A percentile compares a stretch with the other conserved stretches of the same genome.
phyloP scores from a whole-genome alignment of 2,113 vertebrate genomes.

The Mesocricetus auratus region DNA sequence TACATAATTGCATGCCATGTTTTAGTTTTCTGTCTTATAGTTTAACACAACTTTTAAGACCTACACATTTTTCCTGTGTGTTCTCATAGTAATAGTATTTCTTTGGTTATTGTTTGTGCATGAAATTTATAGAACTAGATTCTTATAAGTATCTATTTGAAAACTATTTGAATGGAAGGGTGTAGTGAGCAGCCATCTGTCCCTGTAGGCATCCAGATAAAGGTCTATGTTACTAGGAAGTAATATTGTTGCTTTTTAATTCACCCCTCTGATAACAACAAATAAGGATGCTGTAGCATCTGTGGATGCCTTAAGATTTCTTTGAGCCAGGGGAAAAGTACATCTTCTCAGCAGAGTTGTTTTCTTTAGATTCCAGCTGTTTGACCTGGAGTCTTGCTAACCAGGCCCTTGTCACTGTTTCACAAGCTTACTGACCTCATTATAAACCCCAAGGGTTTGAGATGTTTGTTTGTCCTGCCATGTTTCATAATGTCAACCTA shows the following conservation, averaged over 20 bases:
- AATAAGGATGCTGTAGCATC: background rate
- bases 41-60: background rate
- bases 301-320: background rate
- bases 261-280: conserved; percentile 16
- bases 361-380: background rate
- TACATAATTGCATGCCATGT: background rate
- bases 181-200: background rate
- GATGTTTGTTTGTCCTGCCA: conserved; percentile 14
- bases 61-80: background rate
- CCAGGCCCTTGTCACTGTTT: background rate
- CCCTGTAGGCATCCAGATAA: no score
- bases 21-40: background rate
- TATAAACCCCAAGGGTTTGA: background rate
- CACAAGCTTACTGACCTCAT: conserved; percentile 42
- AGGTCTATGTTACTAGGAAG: conserved; percentile 54
- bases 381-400: conserved; percentile 22
- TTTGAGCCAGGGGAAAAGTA: background rate
- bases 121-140: background rate
- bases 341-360: background rate
- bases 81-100: background rate
- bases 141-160: background rate
- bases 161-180: background rate
- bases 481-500: conserved; percentile 44
- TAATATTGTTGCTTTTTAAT: conserved; percentile 54
- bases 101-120: background rate